Evolutionary conservation across 2,113 vertebrate genomes (phyloP).

Genomic region (Agapornis roseicollis): DNA sequence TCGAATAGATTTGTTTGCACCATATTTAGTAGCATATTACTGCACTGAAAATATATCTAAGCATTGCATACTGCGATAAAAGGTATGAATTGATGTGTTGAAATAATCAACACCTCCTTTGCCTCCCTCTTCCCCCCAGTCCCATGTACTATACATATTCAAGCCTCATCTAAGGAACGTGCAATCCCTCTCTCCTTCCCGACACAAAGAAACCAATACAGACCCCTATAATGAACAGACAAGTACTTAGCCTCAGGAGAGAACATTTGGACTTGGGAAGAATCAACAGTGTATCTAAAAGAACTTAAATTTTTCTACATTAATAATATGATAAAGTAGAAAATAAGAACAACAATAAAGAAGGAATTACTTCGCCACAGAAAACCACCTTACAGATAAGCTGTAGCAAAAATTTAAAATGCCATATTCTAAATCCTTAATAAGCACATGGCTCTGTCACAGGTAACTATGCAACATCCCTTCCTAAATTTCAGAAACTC

Average conservation of each 20-base stretch:
- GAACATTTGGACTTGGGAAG: neutral
- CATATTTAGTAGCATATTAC: neutral
- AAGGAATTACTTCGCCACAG: neutral
- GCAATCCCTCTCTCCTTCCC: neutral
- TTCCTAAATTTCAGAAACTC: neutral
- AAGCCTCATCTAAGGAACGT: neutral
- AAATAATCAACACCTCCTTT: neutral
- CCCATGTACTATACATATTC: neutral
- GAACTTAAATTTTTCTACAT: neutral
- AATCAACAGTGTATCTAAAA: neutral
- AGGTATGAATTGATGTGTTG: neutral
- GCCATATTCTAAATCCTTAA: neutral
- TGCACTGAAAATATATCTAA: neutral
- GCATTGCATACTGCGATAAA: neutral
- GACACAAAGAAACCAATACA: neutral
- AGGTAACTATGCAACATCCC: neutral
- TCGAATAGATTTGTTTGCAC: neutral
- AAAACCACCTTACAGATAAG: neutral
- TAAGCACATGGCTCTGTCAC: neutral
- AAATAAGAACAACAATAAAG: neutral
- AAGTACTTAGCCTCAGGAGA: neutral
- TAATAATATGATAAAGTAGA: neutral
- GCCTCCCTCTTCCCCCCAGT: rapidly evolving
- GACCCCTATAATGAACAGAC: neutral
- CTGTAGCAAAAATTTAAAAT: neutral